Evolutionary conservation across 1,140 invertebrate species (phyloP).

Genomic region (Papilio xuthus): DNA sequence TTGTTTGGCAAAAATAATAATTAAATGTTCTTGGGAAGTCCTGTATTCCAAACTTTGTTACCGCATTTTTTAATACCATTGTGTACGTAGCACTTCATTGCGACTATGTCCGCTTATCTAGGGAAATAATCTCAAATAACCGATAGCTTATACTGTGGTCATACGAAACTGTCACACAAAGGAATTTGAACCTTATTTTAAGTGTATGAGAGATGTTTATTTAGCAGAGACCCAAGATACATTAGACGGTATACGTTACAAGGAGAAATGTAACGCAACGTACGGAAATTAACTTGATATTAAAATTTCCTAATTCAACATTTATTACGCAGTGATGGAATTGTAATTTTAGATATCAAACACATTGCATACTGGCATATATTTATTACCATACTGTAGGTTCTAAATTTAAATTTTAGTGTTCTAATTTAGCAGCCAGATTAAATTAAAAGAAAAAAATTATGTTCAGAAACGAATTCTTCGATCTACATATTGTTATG

Average conservation of each 20-base stretch:
- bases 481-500: too few species aligned
- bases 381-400: neutral
- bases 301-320: conserved; percentile 34
- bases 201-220: neutral
- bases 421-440: neutral
- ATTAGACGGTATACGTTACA: conserved; percentile 46
- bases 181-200: conserved; percentile 25
- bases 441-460: neutral
- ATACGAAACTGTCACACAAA: neutral
- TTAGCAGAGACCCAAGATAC: conserved; percentile 12
- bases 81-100: conserved; percentile 33
- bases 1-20: too few species aligned
- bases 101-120: conserved; percentile 43
- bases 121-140: conserved; percentile 47
- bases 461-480: too few species aligned
- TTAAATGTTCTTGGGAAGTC: too few species aligned
- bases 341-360: neutral
- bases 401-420: neutral
- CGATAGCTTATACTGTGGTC: conserved; percentile 10
- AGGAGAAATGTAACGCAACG: conserved; percentile 48
- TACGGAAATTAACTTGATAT: conserved; percentile 45
- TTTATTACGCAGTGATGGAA: neutral
- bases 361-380: neutral
- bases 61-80: conserved; percentile 2
- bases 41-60: too few species aligned